Evolutionary conservation across 2,888 invertebrate species (phyloP).

Genomic region (Anthophora plumipes): DNA sequence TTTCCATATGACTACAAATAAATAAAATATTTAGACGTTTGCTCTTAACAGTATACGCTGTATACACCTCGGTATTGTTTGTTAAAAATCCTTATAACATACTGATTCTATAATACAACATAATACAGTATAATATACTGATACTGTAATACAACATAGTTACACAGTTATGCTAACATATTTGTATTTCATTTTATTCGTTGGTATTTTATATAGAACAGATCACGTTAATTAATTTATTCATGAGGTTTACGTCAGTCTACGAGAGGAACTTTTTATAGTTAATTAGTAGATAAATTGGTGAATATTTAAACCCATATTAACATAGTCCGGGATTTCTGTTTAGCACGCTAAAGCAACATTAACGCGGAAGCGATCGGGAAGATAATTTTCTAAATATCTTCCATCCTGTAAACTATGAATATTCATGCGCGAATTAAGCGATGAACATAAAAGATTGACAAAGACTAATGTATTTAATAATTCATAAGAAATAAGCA

Average conservation of each 20-base stretch:
- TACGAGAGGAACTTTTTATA: not conserved
- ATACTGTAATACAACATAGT: not conserved
- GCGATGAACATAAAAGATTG: conserved; percentile 2
- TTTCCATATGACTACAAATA: too few relatives aligned
- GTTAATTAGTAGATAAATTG: not conserved
- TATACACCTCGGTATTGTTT: too few relatives aligned
- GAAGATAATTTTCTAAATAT: conserved; percentile 30
- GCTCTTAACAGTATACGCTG: too few relatives aligned
- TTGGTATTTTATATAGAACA: not conserved
- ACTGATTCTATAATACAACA: too few relatives aligned
- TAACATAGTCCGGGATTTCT: not conserved
- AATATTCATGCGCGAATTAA: conserved; percentile 17
- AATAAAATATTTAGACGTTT: too few relatives aligned
- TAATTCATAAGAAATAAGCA: not conserved
- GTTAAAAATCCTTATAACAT: too few relatives aligned
- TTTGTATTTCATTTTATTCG: not conserved
- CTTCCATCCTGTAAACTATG: not conserved
- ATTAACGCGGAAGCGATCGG: conserved; percentile 15
- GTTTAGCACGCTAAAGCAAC: conserved; percentile 27
- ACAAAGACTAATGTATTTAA: not conserved
- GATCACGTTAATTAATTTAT: not conserved
- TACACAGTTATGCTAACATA: not conserved
- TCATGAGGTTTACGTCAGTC: not conserved
- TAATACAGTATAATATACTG: not conserved
- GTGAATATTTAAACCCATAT: not conserved